These are phyloP conservation scores for Riparia riparia DNA, from an alignment of 2,113 vertebrate genomes.

Conservation along the genomic window DNA sequence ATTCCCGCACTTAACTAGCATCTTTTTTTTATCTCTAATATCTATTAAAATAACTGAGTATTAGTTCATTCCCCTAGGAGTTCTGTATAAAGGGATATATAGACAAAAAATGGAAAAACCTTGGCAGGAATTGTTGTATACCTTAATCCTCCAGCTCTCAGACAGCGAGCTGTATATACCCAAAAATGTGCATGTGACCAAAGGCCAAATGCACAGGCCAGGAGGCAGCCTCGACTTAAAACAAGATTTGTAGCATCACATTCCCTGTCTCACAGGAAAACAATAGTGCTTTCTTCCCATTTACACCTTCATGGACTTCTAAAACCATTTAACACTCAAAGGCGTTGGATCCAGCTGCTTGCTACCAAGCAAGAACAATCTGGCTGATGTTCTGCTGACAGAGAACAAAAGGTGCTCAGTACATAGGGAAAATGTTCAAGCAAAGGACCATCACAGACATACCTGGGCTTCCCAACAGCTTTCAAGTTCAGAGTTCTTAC, in stretches of 20 bases:
- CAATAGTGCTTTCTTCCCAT: not conserved
- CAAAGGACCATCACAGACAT: not conserved
- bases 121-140: not conserved
- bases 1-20: not conserved
- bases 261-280: not conserved
- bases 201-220: not conserved
- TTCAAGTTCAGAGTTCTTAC: not conserved
- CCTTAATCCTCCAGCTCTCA: not conserved
- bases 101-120: not conserved
- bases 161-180: not conserved
- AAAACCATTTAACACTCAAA: not conserved
- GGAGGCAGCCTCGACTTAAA: not conserved
- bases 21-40: not conserved
- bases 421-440: not conserved
- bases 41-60: constrained; percentile 19
- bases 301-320: not conserved
- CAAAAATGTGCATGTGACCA: not conserved
- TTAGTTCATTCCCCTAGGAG: not conserved
- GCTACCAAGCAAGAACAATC: not conserved
- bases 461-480: not conserved
- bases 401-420: not conserved
- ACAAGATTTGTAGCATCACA: not conserved
- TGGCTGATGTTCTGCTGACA: not conserved
- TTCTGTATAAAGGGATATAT: not conserved
- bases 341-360: not conserved